Conservation (phyloP, 2,888 invertebrate species). For the Tupiocoris notatus region DNA sequence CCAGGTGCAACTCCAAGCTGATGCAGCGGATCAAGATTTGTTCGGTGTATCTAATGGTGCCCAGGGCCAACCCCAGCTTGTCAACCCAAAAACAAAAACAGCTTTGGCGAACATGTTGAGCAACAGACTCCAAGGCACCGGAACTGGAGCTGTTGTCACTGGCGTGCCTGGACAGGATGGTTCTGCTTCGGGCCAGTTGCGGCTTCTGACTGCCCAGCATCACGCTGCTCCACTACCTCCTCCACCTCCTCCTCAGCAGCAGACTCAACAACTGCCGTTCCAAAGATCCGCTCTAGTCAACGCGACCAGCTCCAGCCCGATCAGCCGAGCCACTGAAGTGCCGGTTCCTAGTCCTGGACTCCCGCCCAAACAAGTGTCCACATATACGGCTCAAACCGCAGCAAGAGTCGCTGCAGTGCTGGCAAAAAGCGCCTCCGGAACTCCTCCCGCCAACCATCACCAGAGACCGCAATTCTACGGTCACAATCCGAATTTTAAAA, state of each 20-base stretch:
- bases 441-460: constrained; percentile 57
- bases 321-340: constrained; percentile 11
- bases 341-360: constrained; percentile 14
- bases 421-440: constrained; percentile 51
- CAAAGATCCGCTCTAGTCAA: constrained; percentile 49
- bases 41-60: constrained; percentile 43
- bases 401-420: constrained; percentile 51
- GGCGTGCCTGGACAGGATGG: constrained; percentile 53
- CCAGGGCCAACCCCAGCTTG: constrained; percentile 56
- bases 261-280: constrained; percentile 32
- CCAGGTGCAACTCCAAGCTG: constrained; percentile 43
- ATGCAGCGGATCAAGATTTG: constrained; percentile 39
- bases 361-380: constrained; percentile 37
- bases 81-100: constrained; percentile 89
- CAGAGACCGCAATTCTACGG: constrained; percentile 80
- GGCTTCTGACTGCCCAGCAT: constrained; percentile 83
- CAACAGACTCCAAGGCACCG: constrained; percentile 64
- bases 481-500: constrained; percentile 86
- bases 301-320: constrained; percentile 47
- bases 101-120: constrained; percentile 93
- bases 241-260: constrained; percentile 43
- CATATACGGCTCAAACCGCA: constrained; percentile 49
- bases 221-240: constrained; percentile 56
- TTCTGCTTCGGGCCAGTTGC: constrained; percentile 58
- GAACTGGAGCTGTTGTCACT: constrained; percentile 52